phyloP scores from a whole-genome alignment of 2,113 vertebrate genomes.

The Entomyzon cyanotis region DNA sequence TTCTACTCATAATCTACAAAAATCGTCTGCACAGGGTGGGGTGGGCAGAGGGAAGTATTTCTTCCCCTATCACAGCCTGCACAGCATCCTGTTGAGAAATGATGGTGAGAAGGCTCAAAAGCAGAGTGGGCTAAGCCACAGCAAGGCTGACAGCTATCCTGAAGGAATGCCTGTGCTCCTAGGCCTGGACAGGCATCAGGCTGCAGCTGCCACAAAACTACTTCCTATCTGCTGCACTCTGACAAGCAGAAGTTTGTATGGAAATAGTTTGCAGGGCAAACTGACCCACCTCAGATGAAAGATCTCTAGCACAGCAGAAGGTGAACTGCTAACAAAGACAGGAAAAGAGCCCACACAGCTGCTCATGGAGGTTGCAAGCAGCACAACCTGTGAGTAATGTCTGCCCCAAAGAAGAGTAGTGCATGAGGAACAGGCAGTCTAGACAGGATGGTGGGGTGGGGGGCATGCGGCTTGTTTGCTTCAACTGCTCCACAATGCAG shows the following conservation, averaged over 20 bases:
- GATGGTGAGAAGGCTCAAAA: rapidly evolving
- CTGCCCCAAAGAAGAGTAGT: background rate
- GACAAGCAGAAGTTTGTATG: background rate
- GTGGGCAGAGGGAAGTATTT: background rate
- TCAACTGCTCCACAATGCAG: background rate
- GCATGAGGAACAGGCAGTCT: background rate
- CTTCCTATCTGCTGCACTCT: background rate
- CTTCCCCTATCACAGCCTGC: background rate
- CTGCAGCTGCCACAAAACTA: background rate
- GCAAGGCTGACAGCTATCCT: background rate
- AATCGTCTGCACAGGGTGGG: background rate
- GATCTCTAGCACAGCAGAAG: background rate
- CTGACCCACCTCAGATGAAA: background rate
- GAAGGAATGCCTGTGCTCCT: background rate
- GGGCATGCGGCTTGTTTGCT: background rate
- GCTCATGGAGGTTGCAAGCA: rapidly evolving
- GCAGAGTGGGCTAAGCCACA: background rate
- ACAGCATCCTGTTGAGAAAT: background rate
- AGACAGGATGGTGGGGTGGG: background rate
- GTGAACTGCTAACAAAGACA: background rate
- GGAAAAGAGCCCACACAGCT: background rate
- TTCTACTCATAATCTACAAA: background rate
- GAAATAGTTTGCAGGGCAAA: background rate
- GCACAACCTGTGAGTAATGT: background rate
- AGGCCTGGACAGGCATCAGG: background rate